Evolutionary conservation across 1,140 invertebrate species (phyloP).

Genomic region (Ostrea edulis): DNA sequence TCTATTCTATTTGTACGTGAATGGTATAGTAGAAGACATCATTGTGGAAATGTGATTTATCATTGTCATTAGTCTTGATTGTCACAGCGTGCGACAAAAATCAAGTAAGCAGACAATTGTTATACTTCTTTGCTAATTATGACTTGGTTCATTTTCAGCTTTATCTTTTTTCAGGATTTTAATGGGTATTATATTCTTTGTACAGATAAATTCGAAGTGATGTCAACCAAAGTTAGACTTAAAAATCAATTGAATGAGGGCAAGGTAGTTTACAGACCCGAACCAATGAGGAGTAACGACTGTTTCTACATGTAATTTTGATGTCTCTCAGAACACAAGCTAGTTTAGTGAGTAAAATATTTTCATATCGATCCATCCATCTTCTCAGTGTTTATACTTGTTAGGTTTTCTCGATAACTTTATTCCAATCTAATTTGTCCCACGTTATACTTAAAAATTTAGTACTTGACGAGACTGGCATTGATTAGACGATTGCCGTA

Average conservation of each 20-base stretch:
- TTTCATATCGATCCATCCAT: neutral
- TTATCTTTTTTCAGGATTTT: neutral
- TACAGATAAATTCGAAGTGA: too few species aligned
- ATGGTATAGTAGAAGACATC: neutral
- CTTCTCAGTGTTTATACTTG: neutral
- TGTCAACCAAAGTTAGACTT: too few species aligned
- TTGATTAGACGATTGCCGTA: neutral
- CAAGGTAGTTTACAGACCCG: too few species aligned
- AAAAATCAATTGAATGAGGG: too few species aligned
- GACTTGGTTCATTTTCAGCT: neutral
- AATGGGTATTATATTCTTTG: too few species aligned
- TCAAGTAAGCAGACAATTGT: neutral
- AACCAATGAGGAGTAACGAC: too few species aligned
- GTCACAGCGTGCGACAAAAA: neutral
- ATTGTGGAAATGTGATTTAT: constrained; percentile 10
- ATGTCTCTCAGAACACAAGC: neutral
- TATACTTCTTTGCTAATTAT: neutral
- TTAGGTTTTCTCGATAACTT: neutral
- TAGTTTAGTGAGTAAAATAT: neutral
- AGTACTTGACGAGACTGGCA: neutral
- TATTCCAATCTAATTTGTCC: neutral
- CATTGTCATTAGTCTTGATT: neutral
- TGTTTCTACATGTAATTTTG: neutral
- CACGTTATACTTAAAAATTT: neutral
- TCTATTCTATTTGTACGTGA: neutral